Conservation (phyloP, 2,797 vertebrate species). For the Enteromius radiatus region DNA sequence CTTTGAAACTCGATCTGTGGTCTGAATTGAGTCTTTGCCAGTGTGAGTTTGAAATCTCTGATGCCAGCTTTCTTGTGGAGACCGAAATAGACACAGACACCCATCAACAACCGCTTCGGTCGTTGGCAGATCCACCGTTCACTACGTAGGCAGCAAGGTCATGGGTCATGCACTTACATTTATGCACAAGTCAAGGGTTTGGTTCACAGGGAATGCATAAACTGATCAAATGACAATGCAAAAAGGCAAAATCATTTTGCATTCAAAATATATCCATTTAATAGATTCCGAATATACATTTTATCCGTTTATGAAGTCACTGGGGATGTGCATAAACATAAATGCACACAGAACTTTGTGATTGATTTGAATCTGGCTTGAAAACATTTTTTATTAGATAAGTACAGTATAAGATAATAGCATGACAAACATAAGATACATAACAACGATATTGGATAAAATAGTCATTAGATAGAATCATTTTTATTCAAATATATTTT, state of each 20-base stretch:
- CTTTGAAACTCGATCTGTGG: slow-evolving; percentile 20
- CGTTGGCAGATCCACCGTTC: neutral
- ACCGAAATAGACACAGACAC: neutral
- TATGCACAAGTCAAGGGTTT: neutral
- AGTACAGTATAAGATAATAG: neutral
- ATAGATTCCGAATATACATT: neutral
- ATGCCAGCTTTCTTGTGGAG: slow-evolving; percentile 15
- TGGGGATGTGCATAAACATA: neutral
- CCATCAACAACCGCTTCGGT: neutral
- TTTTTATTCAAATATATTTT: neutral
- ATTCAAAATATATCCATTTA: neutral
- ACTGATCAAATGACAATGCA: neutral
- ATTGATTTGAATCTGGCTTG: neutral
- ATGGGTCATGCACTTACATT: neutral
- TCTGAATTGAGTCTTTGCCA: slow-evolving; percentile 19
- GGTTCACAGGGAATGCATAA: neutral
- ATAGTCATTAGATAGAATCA: neutral
- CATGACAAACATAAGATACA: neutral
- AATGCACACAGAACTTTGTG: neutral
- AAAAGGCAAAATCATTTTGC: neutral
- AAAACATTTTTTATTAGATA: neutral
- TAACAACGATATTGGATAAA: neutral
- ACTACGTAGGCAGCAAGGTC: neutral
- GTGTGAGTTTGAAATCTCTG: slow-evolving; percentile 3
- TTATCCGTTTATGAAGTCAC: neutral